A percentile compares a stretch with the other conserved stretches of the same genome.
Conservation (phyloP, 2,888 invertebrate species). For the Mallateleia sp. region DNA sequence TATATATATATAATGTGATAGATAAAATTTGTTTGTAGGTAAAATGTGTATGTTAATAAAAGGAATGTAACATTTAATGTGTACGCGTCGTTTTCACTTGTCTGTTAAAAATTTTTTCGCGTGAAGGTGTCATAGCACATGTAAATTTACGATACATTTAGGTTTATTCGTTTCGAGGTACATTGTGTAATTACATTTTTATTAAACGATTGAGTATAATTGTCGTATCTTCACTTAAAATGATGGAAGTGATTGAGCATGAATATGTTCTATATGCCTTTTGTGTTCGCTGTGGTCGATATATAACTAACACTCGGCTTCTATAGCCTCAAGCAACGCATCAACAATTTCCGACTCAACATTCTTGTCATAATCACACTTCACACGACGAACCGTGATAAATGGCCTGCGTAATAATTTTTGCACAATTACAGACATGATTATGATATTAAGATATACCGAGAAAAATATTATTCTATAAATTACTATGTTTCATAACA, state of each 20-base stretch:
- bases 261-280: conserved; percentile 70
- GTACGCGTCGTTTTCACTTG: too few species aligned
- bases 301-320: conserved; percentile 59
- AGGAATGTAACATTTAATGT: too few species aligned
- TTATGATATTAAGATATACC: conserved; percentile 21
- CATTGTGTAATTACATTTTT: conserved; percentile 55
- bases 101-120: too few species aligned
- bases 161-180: conserved; percentile 36
- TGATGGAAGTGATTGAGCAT: conserved; percentile 69
- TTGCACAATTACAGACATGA: conserved; percentile 26
- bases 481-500: too few species aligned
- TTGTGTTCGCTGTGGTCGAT: conserved; percentile 63
- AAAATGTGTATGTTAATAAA: too few species aligned
- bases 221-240: conserved; percentile 61
- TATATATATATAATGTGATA: too few species aligned
- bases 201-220: conserved; percentile 69
- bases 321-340: conserved; percentile 64
- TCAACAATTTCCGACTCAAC: conserved; percentile 71
- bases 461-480: too few species aligned
- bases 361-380: conserved; percentile 65
- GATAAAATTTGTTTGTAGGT: too few species aligned
- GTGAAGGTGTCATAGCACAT: too few species aligned
- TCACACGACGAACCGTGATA: conserved; percentile 41
- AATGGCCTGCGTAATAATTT: conserved; percentile 39
- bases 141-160: conserved; percentile 3